phyloP scores from a whole-genome alignment of 2,888 invertebrate species.

The Drosophila birchii region DNA sequence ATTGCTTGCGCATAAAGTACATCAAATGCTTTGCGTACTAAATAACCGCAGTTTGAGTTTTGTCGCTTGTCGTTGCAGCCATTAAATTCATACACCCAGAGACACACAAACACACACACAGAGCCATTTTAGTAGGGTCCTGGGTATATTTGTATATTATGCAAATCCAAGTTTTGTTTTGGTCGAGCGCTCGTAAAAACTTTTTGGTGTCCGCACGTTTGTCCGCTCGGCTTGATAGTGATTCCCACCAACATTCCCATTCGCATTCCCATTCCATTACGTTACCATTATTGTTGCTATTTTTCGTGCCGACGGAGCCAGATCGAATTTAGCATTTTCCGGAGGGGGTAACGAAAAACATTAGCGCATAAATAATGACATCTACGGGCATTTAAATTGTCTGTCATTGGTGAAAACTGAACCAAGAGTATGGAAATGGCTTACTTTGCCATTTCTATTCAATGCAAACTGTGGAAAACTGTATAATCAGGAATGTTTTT shows the following conservation, averaged over 20 bases:
- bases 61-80: conserved; percentile 74
- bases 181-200: conserved; percentile 66
- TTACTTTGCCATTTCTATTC: conserved; percentile 15
- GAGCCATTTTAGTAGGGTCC: neutral
- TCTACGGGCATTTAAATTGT: conserved; percentile 39
- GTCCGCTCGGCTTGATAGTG: conserved; percentile 51
- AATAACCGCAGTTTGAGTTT: conserved; percentile 78
- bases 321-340: conserved; percentile 58
- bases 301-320: conserved; percentile 45
- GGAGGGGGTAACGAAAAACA: conserved; percentile 40
- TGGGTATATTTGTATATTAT: conserved; percentile 60
- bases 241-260: neutral
- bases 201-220: conserved; percentile 69
- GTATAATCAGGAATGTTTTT: conserved; percentile 4
- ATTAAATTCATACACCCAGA: conserved; percentile 62
- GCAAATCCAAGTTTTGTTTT: conserved; percentile 71
- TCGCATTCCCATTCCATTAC: conserved; percentile 1
- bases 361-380: conserved; percentile 59
- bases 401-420: conserved; percentile 37
- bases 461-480: neutral
- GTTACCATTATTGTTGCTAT: conserved; percentile 15
- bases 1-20: conserved; percentile 79
- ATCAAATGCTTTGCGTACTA: conserved; percentile 75
- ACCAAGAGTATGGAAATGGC: conserved; percentile 19
- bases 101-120: conserved; percentile 12